Evolutionary conservation across 2,113 vertebrate genomes (phyloP), one percentile per base, ranked within the genome.

Genomic region (Leucosticte australis): DNA sequence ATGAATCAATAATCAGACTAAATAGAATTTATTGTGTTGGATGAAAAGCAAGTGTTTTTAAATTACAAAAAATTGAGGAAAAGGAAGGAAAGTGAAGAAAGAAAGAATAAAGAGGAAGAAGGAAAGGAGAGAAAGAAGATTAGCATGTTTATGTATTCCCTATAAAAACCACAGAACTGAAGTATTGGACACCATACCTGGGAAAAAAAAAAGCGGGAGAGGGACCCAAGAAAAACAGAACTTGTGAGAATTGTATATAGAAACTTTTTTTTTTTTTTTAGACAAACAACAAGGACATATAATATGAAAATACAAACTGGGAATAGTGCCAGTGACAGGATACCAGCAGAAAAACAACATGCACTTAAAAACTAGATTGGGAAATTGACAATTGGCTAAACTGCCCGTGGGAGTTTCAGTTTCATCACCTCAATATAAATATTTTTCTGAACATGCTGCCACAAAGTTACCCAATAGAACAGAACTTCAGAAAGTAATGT

Each of bases 171-270:
- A 2, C 19, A 59, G 21, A 41, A 10, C 13, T 8, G 3, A 70
- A 47, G 8, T 23, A 41, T 5, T 50, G 6, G 1, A 56, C 44
- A 47, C 9, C 6, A 73, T 4, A 33, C 11, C 5, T 47, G 27
- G 1, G n/a, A 2, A 3, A 18, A 31, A 35, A 49, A 8, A 5
- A 0, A 1, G 7, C 30, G 5, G 0, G 17, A 1, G 11, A 0
- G 2, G 2, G 2, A 7, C 9, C 22, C 11, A 16, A 65, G 41
- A 35, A 13, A 24, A n/a, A 30, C 11, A 49, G 7, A 31, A 50
- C 7, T 57, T 62, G 6, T 18, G 20, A 82, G 42, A 78, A 78
- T 19, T 57, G 5, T 18, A 52, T 14, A 10, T 19, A 41, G 15
- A 33, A 21, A 63, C 46, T 10, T 21, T 82, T 1, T 5, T 37